Conservation (phyloP, 1,140 invertebrate species). For the Brachionus asplanchnoidis region DNA sequence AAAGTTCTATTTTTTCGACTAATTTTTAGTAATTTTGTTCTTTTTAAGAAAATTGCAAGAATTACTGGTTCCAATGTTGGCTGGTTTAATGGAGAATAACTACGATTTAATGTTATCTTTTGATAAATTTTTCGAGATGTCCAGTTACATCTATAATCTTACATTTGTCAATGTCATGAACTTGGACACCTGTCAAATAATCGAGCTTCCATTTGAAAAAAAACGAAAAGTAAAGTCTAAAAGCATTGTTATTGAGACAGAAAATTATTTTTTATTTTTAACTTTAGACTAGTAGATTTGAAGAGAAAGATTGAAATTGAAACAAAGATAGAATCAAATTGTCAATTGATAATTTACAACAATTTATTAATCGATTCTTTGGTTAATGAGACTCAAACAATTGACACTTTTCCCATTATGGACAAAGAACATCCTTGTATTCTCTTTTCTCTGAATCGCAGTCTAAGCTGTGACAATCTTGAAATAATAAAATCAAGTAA, state of each 20-base stretch:
- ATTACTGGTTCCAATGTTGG: constrained; percentile 80
- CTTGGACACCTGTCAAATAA: constrained; percentile 69
- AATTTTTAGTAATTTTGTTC: no score
- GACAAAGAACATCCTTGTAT: constrained; percentile 68
- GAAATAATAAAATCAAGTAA: constrained; percentile 37
- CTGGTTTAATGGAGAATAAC: constrained; percentile 83
- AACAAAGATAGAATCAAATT: constrained; percentile 71
- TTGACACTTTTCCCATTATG: constrained; percentile 70
- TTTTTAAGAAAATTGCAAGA: constrained; percentile 67
- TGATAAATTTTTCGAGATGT: constrained; percentile 81
- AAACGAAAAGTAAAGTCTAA: constrained; percentile 48
- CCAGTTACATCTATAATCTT: constrained; percentile 61
- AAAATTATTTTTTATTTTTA: not conserved
- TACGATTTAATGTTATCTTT: constrained; percentile 83
- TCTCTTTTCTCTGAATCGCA: constrained; percentile 63
- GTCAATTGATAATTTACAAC: constrained; percentile 74
- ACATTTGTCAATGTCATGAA: constrained; percentile 69
- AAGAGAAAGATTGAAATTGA: constrained; percentile 75
- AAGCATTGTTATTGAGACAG: not conserved
- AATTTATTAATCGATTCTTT: constrained; percentile 62
- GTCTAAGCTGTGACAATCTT: constrained; percentile 17
- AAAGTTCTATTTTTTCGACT: no score
- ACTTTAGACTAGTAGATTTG: constrained; percentile 63
- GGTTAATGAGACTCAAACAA: constrained; percentile 65
- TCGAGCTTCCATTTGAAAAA: constrained; percentile 76